Evolutionary conservation across 2,888 invertebrate species (phyloP), one percentile per base, ranked within the genome.

Genomic region (Drosophila cyrtoloma): DNA sequence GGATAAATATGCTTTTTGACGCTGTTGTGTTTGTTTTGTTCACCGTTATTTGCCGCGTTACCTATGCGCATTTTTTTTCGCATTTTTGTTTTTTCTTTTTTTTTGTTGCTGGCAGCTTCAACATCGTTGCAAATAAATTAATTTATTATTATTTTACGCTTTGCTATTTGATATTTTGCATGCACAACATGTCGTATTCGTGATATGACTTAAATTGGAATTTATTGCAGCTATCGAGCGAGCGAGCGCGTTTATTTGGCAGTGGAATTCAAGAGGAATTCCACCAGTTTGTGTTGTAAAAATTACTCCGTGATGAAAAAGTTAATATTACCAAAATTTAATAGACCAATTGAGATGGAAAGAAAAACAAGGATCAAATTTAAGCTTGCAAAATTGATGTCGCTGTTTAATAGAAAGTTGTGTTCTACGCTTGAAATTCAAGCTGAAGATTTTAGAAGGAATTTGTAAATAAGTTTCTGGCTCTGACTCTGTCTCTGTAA

Each of bases 91-190:
- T 56, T 26, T 61, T 51, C 28, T 59, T 55, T 30, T 51, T 65
- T 50, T 57, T 47, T 44, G 37, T 14, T 32, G 52, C 30, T 55
- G 47, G 51, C 44, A 37, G 57, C 60, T 42, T 62, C 67, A 72
- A 39, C 73, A 47, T 50, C 51, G 83, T 74, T 79, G 86, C 82
- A 89, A 84, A 89, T 89, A 87, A 89, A 89, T 87, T 87, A 87
- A 87, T 89, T 87, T 84, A 86, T 89, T 80, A 87, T 87, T 86
- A 86, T 84, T 79, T 75, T 66, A 75, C 74, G 61, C 71, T 69
- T 70, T 71, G 66, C 64, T 71, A 64, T 64, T 63, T 70, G 62
- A 73, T 72, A 81, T 82, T 86, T 75, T 79, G 77, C 82, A 86
- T 86, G 89, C 74, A 74, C 62, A 72, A 64, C 84, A 71, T 74